These are phyloP conservation scores for Dugesia japonica DNA, from an alignment of 2,888 invertebrate species.

Conservation along the genomic window DNA sequence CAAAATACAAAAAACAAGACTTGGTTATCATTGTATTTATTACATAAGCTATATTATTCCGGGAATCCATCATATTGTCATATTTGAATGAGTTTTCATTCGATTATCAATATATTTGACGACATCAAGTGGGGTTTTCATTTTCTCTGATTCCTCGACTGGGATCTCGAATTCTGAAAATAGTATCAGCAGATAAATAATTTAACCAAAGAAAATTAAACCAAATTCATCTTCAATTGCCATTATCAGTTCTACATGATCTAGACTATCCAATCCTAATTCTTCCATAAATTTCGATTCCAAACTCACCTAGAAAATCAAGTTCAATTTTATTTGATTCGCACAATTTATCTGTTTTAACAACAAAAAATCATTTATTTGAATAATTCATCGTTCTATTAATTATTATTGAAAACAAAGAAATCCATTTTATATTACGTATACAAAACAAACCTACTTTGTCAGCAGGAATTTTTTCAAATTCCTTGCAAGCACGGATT, in stretches of 20 bases:
- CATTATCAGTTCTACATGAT: slow-evolving; percentile 31
- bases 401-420: too few species aligned
- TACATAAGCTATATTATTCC: not conserved
- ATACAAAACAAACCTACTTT: slow-evolving; percentile 5
- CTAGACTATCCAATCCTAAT: slow-evolving; percentile 28
- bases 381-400: too few species aligned
- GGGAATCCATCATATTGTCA: not conserved
- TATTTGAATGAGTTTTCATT: not conserved
- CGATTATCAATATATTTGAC: slow-evolving; percentile 3
- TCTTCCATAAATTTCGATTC: slow-evolving; percentile 23
- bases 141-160: slow-evolving; percentile 20
- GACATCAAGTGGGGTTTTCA: slow-evolving; percentile 28
- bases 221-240: slow-evolving; percentile 31
- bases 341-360: too few species aligned
- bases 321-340: too few species aligned
- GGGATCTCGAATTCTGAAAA: slow-evolving; percentile 27
- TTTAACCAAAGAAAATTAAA: not conserved
- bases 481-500: not conserved
- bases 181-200: not conserved
- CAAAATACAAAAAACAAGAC: not conserved
- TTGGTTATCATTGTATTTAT: not conserved
- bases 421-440: too few species aligned
- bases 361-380: too few species aligned
- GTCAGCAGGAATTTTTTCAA: not conserved
- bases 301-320: not conserved